A percentile compares a stretch with the other conserved stretches of the same genome.
Conservation (phyloP, 2,113 vertebrate genomes). For the Ageneiosus marmoratus region DNA sequence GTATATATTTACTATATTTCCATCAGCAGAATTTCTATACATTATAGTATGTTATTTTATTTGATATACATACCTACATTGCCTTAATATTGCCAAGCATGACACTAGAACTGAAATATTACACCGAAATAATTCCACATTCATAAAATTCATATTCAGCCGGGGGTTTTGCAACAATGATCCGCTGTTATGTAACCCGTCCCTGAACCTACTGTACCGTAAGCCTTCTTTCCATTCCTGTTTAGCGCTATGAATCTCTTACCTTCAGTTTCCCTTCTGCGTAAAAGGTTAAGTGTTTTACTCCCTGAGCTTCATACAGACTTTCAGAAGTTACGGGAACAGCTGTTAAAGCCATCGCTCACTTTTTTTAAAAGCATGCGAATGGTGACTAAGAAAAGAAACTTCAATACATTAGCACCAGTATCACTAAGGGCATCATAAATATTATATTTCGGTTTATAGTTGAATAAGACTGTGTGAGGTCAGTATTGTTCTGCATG, state of each 20-base stretch:
- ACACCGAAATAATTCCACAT: too few species aligned
- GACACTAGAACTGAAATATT: not conserved
- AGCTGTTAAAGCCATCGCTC: not conserved
- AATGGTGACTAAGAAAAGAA: not conserved
- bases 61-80: too few species aligned
- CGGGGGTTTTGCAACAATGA: not conserved
- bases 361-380: not conserved
- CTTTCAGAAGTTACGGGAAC: not conserved
- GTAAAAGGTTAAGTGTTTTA: not conserved
- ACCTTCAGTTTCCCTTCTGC: constrained; percentile 19
- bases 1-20: not conserved
- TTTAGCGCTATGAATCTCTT: not conserved
- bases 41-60: not conserved
- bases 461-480: not conserved
- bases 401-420: not conserved
- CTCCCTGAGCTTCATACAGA: not conserved
- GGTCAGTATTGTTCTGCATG: not conserved
- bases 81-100: not conserved
- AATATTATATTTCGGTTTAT: not conserved
- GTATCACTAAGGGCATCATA: not conserved
- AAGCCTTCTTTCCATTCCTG: constrained; percentile 24
- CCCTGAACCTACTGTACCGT: not conserved
- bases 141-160: not conserved
- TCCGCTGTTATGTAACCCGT: not conserved
- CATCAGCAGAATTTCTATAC: not conserved